Percentiles rank a stretch among this genome's conserved stretches.
phyloP scores from a whole-genome alignment of 2,113 vertebrate genomes.

The Archilochus colubris region DNA sequence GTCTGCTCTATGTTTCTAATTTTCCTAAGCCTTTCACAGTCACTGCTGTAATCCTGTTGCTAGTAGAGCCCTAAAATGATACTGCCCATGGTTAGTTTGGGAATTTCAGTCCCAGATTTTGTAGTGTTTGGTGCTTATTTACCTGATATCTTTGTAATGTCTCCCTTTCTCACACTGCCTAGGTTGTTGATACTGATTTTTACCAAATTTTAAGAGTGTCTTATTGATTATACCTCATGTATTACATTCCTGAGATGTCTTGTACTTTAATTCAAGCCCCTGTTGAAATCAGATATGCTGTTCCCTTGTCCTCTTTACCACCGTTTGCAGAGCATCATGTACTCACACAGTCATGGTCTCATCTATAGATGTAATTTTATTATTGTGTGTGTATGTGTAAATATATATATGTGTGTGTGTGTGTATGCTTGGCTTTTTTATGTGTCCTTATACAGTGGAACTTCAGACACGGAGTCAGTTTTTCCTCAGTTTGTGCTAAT shows the following conservation, averaged over 20 bases:
- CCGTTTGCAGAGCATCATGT: background rate
- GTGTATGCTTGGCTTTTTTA: background rate
- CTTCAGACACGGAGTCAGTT: background rate
- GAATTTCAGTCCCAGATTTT: background rate
- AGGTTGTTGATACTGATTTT: background rate
- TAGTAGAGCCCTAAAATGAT: background rate
- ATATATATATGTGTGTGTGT: accelerated
- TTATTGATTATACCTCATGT: background rate
- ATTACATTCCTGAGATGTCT: background rate
- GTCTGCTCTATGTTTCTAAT: background rate
- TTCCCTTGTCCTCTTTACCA: background rate
- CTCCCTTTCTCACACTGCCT: background rate
- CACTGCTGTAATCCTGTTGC: background rate
- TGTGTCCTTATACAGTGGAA: background rate
- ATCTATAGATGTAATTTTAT: background rate
- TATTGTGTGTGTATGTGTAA: background rate
- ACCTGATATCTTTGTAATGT: background rate
- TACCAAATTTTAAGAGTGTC: background rate
- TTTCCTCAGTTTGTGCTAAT: background rate
- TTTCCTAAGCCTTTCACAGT: background rate
- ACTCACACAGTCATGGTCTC: background rate
- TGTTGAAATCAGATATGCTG: background rate
- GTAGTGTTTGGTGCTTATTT: background rate
- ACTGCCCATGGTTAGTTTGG: background rate
- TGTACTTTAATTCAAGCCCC: background rate